phyloP scores from a whole-genome alignment of 2,113 vertebrate species.

The Nestor notabilis region DNA sequence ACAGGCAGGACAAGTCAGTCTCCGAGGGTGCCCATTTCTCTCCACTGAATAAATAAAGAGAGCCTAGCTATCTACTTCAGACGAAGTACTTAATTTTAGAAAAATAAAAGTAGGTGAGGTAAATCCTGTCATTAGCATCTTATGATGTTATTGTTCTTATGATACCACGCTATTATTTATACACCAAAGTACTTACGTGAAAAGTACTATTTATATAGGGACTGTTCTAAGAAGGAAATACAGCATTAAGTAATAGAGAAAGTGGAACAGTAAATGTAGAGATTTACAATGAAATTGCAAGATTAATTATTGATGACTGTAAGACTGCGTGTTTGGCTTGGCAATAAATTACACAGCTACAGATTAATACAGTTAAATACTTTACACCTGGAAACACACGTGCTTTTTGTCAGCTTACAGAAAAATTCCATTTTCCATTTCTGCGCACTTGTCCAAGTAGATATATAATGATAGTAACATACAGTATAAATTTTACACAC shows the following conservation, averaged over 20 bases:
- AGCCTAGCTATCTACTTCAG: neutral
- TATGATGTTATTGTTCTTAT: neutral
- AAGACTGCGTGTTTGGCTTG: neutral
- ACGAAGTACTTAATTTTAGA: neutral
- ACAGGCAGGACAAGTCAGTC: constrained; percentile 40
- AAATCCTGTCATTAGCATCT: neutral
- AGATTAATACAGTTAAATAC: neutral
- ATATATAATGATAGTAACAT: constrained; percentile 13
- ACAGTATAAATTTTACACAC: neutral
- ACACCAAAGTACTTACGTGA: neutral
- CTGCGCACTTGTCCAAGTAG: constrained; percentile 21
- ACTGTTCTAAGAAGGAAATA: neutral
- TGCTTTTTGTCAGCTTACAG: neutral
- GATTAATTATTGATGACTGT: neutral
- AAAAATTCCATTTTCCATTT: constrained; percentile 32
- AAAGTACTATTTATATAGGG: neutral
- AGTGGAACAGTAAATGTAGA: neutral
- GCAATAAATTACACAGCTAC: neutral
- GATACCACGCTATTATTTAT: neutral
- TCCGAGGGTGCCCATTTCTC: constrained; percentile 22
- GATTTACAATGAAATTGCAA: constrained; percentile 4
- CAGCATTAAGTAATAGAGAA: neutral
- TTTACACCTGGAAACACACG: constrained; percentile 19
- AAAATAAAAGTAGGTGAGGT: neutral
- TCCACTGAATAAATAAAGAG: constrained; percentile 14